A percentile compares a stretch with the other conserved stretches of the same genome.
Conservation (phyloP, 2,797 vertebrate species). For the Zalophus californianus region DNA sequence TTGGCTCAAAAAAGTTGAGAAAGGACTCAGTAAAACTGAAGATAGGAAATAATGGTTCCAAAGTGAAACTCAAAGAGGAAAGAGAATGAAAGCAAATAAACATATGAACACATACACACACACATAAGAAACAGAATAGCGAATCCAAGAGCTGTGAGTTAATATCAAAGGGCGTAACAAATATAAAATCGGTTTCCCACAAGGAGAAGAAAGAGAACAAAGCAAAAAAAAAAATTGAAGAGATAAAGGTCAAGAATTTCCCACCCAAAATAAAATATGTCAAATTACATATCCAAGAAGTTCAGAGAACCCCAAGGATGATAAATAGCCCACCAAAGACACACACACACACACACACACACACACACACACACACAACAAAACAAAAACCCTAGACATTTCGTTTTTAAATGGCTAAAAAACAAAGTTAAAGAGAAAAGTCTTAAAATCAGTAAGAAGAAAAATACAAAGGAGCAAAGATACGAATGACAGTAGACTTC, state of each 20-base stretch:
- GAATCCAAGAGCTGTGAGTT: not conserved
- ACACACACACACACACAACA: not conserved
- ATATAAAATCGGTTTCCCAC: not conserved
- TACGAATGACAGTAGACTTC: not conserved
- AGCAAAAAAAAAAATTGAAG: not conserved
- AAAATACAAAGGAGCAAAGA: slow-evolving; percentile 20
- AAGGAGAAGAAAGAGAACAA: not conserved
- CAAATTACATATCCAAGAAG: not conserved
- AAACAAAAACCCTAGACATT: not conserved
- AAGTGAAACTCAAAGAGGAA: not conserved
- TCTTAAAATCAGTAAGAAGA: not conserved
- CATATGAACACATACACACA: not conserved
- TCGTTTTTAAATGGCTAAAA: not conserved
- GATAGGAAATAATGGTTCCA: not conserved
- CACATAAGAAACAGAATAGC: not conserved
- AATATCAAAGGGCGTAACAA: not conserved
- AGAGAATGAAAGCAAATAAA: not conserved
- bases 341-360: not conserved
- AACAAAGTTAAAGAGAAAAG: not conserved
- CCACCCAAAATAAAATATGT: not conserved
- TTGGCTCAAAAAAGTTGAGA: not conserved
- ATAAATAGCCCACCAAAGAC: not conserved
- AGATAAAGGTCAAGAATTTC: not conserved
- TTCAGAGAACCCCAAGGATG: not conserved
- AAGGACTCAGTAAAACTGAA: not conserved